A percentile compares a stretch with the other conserved stretches of the same genome.
Evolutionary conservation across 2,797 vertebrate genomes (phyloP).

Genomic region (Oreochromis grahami): DNA sequence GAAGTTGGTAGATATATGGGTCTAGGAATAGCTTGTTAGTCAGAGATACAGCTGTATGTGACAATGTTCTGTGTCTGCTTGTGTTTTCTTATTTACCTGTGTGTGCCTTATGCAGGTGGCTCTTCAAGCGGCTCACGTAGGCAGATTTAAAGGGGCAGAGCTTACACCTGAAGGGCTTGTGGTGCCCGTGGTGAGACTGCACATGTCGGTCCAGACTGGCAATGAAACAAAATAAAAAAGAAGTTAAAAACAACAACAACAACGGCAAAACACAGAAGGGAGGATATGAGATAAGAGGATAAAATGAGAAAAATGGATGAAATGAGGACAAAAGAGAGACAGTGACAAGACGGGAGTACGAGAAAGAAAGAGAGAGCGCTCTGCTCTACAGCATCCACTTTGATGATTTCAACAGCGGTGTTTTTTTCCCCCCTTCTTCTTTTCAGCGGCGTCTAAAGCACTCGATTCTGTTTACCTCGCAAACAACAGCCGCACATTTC

Average conservation of each 20-base stretch:
- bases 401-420: slow-evolving; percentile 43
- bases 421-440: not conserved
- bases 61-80: not conserved
- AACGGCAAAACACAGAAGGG: not conserved
- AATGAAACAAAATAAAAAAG: slow-evolving; percentile 6
- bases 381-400: slow-evolving; percentile 27
- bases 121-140: slow-evolving; percentile 96
- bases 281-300: slow-evolving; percentile 43
- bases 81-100: slow-evolving; percentile 81
- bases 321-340: slow-evolving; percentile 42
- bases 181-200: slow-evolving; percentile 97
- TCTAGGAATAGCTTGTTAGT: slow-evolving; percentile 14
- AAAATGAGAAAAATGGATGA: slow-evolving; percentile 21
- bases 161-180: slow-evolving; percentile 98
- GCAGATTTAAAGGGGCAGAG: slow-evolving; percentile 98
- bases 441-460: slow-evolving; percentile 23
- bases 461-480: slow-evolving; percentile 46
- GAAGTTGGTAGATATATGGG: not conserved
- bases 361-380: not conserved
- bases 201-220: slow-evolving; percentile 95
- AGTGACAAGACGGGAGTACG: slow-evolving; percentile 13
- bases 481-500: slow-evolving; percentile 57
- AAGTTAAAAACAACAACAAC: slow-evolving; percentile 3
- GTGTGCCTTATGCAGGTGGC: slow-evolving; percentile 93
- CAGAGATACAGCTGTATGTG: slow-evolving; percentile 20